A percentile compares a stretch with the other conserved stretches of the same genome.
Conservation (phyloP, 2,888 invertebrate genomes). For the Mesorhabditis spiculigera region DNA sequence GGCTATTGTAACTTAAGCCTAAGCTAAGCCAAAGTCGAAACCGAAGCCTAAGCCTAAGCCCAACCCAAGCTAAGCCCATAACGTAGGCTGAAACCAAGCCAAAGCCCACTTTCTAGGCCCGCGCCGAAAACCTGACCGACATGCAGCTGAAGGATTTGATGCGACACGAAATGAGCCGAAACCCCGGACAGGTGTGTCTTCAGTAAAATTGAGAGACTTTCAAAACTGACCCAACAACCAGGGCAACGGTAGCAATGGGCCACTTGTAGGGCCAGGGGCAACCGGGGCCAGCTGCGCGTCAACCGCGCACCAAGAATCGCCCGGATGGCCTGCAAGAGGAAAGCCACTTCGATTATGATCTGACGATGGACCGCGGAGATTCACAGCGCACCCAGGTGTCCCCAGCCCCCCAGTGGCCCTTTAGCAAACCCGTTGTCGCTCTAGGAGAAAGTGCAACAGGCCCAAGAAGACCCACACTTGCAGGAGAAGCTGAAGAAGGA, state of each 20-base stretch:
- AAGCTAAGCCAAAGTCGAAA: too few species aligned
- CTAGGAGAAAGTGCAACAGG: neutral
- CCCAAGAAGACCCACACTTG: neutral
- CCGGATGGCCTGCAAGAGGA: neutral
- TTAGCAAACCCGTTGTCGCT: neutral
- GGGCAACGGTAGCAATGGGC: neutral
- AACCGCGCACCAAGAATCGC: too few species aligned
- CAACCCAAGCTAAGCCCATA: too few species aligned
- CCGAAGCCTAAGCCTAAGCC: too few species aligned
- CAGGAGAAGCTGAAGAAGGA: neutral
- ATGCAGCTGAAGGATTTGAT: neutral
- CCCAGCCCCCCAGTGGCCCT: neutral
- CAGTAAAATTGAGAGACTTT: neutral
- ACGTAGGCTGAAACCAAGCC: too few species aligned
- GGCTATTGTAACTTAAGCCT: too few species aligned
- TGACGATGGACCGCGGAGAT: neutral
- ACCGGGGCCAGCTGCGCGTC: neutral
- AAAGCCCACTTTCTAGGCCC: neutral
- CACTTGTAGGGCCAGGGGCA: neutral
- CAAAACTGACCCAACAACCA: neutral
- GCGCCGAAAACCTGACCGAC: neutral
- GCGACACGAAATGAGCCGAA: neutral
- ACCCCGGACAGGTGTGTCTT: neutral
- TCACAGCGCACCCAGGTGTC: neutral
- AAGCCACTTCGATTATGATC: neutral